Evolutionary conservation across 2,113 vertebrate species (phyloP).

Genomic region (Sturnus vulgaris): DNA sequence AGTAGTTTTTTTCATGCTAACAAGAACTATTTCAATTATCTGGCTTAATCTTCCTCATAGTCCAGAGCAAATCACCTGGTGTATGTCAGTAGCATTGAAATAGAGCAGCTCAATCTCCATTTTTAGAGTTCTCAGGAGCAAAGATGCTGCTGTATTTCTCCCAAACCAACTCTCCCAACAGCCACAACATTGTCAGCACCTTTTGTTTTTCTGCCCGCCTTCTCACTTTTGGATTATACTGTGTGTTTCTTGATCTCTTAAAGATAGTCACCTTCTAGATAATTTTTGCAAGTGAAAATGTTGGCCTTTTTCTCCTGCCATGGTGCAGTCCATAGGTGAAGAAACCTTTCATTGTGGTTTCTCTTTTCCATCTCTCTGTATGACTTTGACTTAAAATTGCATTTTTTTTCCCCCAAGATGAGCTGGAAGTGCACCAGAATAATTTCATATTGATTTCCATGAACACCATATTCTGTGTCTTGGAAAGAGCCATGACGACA

Average conservation of each 20-base stretch:
- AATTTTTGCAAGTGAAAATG: background rate
- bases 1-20: background rate
- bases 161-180: background rate
- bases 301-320: background rate
- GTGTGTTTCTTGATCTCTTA: background rate
- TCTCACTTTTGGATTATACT: background rate
- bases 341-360: background rate
- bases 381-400: background rate
- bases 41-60: background rate
- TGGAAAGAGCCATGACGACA: constrained; percentile 10
- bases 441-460: background rate
- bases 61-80: background rate
- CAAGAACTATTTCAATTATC: background rate
- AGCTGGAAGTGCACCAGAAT: background rate
- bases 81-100: background rate
- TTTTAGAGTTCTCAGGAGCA: background rate
- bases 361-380: background rate
- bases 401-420: background rate
- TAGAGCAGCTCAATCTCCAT: background rate
- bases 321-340: background rate
- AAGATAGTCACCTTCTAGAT: background rate
- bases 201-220: background rate
- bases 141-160: background rate
- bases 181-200: background rate
- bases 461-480: background rate